A percentile compares a stretch with the other conserved stretches of the same genome.
Evolutionary conservation across 2,797 vertebrate genomes (phyloP).

Genomic region (Naso thynnoides): DNA sequence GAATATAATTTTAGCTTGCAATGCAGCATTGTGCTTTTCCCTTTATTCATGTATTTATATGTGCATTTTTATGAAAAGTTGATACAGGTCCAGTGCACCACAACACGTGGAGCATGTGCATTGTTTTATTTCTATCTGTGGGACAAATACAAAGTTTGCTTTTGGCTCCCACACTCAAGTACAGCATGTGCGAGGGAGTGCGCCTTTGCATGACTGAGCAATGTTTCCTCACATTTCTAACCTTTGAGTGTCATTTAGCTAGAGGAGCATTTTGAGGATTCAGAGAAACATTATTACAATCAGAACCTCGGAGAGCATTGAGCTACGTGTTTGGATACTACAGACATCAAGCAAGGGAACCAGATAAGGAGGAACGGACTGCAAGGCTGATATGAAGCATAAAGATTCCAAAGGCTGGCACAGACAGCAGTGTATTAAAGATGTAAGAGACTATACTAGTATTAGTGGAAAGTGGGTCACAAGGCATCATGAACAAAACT

Average conservation of each 20-base stretch:
- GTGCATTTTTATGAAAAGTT: constrained; percentile 1
- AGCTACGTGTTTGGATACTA: background rate
- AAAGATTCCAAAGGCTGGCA: constrained; percentile 7
- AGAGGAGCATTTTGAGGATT: background rate
- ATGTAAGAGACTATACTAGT: constrained; percentile 5
- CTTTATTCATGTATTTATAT: background rate
- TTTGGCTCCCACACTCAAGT: background rate
- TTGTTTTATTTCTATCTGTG: background rate
- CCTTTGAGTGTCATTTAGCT: background rate
- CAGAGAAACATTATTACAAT: background rate
- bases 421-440: constrained; percentile 19
- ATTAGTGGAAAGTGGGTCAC: constrained; percentile 50
- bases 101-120: background rate
- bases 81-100: background rate
- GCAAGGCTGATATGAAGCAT: constrained; percentile 20
- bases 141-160: background rate
- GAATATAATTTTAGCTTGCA: background rate
- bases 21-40: background rate
- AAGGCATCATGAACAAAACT: constrained; percentile 25
- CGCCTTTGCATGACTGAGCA: background rate
- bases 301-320: background rate
- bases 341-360: background rate
- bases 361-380: constrained; percentile 20
- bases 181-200: background rate
- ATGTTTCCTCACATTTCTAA: background rate